Conservation (phyloP, 2,113 vertebrate species). For the Tachycineta bicolor region DNA sequence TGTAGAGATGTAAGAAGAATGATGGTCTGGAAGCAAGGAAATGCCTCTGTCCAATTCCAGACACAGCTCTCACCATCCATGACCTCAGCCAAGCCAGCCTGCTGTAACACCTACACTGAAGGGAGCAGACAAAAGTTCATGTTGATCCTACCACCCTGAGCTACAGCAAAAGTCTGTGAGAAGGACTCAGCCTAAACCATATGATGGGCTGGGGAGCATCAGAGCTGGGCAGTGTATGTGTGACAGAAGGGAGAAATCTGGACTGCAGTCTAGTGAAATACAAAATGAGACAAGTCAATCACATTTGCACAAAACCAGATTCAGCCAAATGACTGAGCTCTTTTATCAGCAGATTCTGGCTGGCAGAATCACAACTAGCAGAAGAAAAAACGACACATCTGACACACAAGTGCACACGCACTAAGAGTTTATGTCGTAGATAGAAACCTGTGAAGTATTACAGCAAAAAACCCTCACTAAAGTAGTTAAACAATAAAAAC, state of each 20-base stretch:
- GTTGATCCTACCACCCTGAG: not conserved
- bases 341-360: not conserved
- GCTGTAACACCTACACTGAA: not conserved
- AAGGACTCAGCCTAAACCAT: not conserved
- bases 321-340: slow-evolving; percentile 3
- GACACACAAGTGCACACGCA: not conserved
- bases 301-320: slow-evolving; percentile 31
- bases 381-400: not conserved
- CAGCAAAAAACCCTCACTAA: not conserved
- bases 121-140: not conserved
- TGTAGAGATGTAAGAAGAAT: not conserved
- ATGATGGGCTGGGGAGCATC: not conserved
- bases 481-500: not conserved
- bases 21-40: not conserved
- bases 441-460: not conserved
- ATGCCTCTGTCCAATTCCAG: not conserved
- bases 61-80: not conserved
- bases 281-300: slow-evolving; percentile 24
- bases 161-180: not conserved
- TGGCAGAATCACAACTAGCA: not conserved
- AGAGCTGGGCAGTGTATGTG: not conserved
- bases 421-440: not conserved
- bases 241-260: slow-evolving; percentile 52
- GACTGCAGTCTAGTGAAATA: slow-evolving; percentile 12
- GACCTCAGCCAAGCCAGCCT: not conserved